A percentile compares a stretch with the other conserved stretches of the same genome.
Conservation (phyloP, 2,888 invertebrate genomes). For the Dolichopus griseipennis region DNA sequence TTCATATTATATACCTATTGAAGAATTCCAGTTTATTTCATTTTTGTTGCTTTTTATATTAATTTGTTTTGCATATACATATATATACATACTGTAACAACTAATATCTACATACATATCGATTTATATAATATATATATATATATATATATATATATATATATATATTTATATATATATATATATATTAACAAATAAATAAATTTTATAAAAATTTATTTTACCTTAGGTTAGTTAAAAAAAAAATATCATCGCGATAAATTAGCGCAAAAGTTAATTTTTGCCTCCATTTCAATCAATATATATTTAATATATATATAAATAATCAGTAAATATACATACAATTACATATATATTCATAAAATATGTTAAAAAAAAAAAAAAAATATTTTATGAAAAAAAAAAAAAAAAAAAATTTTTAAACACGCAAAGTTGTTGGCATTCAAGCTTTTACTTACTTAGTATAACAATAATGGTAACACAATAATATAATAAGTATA, state of each 20-base stretch:
- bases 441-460: conserved; percentile 6
- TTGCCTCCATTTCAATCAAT: conserved; percentile 6
- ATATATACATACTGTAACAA: too few species aligned
- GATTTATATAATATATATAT: too few species aligned
- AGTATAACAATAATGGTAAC: conserved; percentile 2
- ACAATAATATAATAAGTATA: background rate
- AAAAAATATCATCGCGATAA: background rate
- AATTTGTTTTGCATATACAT: too few species aligned
- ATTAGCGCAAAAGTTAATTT: background rate
- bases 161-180: too few species aligned
- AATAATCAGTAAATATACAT: background rate
- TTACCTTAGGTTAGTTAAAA: background rate
- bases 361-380: background rate
- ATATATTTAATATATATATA: background rate
- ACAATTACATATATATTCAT: background rate
- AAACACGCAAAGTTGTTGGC: conserved; percentile 3
- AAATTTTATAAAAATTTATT: background rate
- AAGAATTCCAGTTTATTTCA: too few species aligned
- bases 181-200: too few species aligned
- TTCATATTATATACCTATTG: too few species aligned
- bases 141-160: too few species aligned
- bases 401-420: background rate
- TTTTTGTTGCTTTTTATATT: too few species aligned
- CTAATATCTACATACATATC: too few species aligned
- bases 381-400: background rate